Evolutionary conservation across 1,140 invertebrate genomes (phyloP).

Genomic region (Stegodyphus mimosarum): DNA sequence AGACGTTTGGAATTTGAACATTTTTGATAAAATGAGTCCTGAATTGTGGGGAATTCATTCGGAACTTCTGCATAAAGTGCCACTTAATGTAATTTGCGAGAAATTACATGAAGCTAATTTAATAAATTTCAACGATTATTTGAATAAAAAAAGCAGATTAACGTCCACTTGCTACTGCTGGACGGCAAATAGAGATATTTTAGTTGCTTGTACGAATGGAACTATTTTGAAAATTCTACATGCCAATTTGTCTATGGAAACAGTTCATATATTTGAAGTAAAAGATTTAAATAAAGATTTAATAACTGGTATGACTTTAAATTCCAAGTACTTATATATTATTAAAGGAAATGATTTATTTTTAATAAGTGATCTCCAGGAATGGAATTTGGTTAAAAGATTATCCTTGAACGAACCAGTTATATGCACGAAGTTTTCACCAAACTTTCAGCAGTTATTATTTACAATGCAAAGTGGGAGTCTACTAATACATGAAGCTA

Average conservation of each 20-base stretch:
- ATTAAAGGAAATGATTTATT: conserved; percentile 14
- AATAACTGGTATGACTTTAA: conserved; percentile 1
- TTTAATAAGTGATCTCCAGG: not conserved
- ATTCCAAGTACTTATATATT: not conserved
- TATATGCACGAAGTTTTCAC: not conserved
- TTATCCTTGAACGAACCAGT: not conserved
- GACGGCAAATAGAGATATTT: not conserved
- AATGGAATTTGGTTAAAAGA: not conserved
- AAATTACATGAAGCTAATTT: conserved; percentile 9
- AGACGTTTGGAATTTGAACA: not conserved
- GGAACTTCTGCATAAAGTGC: not conserved
- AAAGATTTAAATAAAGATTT: not conserved
- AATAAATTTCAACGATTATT: conserved; percentile 15
- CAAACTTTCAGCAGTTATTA: conserved; percentile 8
- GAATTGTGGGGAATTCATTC: conserved; percentile 30
- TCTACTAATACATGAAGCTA: not conserved
- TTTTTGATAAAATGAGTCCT: not conserved
- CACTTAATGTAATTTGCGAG: not conserved
- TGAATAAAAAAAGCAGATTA: not conserved
- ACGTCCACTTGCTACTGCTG: conserved; percentile 6
- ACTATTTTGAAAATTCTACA: not conserved
- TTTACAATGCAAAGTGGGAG: not conserved
- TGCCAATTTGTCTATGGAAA: not conserved
- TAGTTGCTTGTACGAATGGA: conserved; percentile 6
- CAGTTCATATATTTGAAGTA: not conserved